phyloP scores from a whole-genome alignment of 2,888 invertebrate genomes.

The Petrophora chlorosata region DNA sequence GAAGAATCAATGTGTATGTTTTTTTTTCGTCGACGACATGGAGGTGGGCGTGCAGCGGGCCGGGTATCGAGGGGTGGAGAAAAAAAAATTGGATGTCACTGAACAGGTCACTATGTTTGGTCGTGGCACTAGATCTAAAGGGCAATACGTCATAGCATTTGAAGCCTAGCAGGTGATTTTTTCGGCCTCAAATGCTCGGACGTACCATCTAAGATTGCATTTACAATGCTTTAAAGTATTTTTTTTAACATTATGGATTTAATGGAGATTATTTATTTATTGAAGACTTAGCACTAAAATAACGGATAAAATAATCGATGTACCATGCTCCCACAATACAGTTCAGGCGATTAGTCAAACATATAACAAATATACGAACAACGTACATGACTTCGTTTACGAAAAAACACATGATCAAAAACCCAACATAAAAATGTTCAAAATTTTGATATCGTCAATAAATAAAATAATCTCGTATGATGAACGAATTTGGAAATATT shows the following conservation, averaged over 20 bases:
- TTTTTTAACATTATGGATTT: slow-evolving; percentile 45
- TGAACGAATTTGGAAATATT: slow-evolving; percentile 54
- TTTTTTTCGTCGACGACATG: slow-evolving; percentile 77
- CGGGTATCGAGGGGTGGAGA: slow-evolving; percentile 70
- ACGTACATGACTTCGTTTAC: slow-evolving; percentile 47
- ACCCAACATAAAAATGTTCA: slow-evolving; percentile 38
- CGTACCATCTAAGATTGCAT: slow-evolving; percentile 63
- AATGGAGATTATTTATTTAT: slow-evolving; percentile 75
- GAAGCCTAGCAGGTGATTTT: slow-evolving; percentile 13
- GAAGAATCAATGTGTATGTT: slow-evolving; percentile 73
- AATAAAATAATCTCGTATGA: slow-evolving; percentile 76
- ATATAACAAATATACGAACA: slow-evolving; percentile 65
- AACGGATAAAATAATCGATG: slow-evolving; percentile 41
- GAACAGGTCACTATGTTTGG: slow-evolving; percentile 72
- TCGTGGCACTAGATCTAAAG: slow-evolving; percentile 69
- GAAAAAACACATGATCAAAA: slow-evolving; percentile 34
- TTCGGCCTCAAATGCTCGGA: slow-evolving; percentile 57
- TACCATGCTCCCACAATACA: slow-evolving; percentile 71
- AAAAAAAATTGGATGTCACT: slow-evolving; percentile 82
- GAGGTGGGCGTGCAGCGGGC: slow-evolving; percentile 79
- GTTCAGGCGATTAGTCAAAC: slow-evolving; percentile 72
- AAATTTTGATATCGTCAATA: slow-evolving; percentile 52
- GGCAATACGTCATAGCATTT: slow-evolving; percentile 55
- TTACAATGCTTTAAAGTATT: slow-evolving; percentile 69
- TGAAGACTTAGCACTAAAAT: slow-evolving; percentile 44